phyloP scores from a whole-genome alignment of 2,113 vertebrate species.

The Pristiophorus japonicus region DNA sequence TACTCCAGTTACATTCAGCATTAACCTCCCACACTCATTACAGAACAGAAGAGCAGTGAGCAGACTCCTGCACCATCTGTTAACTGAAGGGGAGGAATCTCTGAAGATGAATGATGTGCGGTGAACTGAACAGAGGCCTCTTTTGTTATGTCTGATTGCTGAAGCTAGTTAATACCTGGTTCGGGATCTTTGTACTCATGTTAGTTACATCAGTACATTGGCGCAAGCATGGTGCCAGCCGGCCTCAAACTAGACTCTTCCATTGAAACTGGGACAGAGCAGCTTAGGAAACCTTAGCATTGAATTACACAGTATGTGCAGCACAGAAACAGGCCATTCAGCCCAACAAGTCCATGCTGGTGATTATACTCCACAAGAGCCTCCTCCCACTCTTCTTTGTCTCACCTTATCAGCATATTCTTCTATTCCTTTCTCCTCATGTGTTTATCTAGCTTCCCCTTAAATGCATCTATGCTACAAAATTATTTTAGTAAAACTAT shows the following conservation, averaged over 20 bases:
- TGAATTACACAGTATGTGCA: not conserved
- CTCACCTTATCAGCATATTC: too few species aligned
- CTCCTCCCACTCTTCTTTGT: too few species aligned
- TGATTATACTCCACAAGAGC: not conserved
- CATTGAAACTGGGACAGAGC: not conserved
- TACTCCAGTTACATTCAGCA: not conserved
- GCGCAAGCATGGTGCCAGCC: not conserved
- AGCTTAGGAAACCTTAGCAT: not conserved
- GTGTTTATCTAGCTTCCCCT: too few species aligned
- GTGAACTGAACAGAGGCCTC: not conserved
- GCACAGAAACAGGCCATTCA: not conserved
- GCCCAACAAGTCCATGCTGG: not conserved
- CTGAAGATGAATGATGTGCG: not conserved
- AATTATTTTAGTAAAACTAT: too few species aligned
- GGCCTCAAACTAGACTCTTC: not conserved
- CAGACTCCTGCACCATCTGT: slow-evolving; percentile 20
- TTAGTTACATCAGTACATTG: not conserved
- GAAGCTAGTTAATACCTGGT: slow-evolving; percentile 3
- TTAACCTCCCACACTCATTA: not conserved
- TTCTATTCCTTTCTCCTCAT: too few species aligned
- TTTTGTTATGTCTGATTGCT: not conserved
- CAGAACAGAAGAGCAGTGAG: slow-evolving; percentile 6
- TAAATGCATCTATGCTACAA: too few species aligned
- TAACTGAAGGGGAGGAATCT: not conserved
- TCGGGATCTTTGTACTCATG: not conserved